Evolutionary conservation across 2,888 invertebrate genomes (phyloP), one percentile per base, ranked within the genome.

Genomic region (Tolmerus cingulatus): DNA sequence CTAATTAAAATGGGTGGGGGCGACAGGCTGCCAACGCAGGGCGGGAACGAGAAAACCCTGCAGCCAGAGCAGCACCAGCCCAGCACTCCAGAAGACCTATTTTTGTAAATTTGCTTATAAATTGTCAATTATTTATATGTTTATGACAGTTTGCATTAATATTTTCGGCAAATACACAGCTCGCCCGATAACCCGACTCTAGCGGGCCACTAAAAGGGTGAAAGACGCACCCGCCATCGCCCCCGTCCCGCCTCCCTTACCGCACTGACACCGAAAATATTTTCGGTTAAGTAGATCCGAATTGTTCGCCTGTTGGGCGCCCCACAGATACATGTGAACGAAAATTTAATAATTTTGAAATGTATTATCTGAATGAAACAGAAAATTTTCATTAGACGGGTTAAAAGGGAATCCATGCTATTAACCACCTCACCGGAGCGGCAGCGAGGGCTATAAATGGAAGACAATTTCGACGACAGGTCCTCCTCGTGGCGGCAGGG

Each of bases 71-170:
- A 51, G n/a, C 43, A 46, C 7, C 51, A 66, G 55, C 82, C 82
- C 74, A 77, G 84, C 82, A 88, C 86, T 86, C 88, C 88, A 87
- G 87, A 89, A 87, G 88, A 88, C 88, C 88, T 87, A 88, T 88
- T 88, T 89, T 89, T 86, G 87, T 79, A 88, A 89, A 89, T 89
- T 89, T 89, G 89, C 89, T 89, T 89, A 89, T 89, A 89, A 89
- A 89, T 89, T 88, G 89, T 89, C 89, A 89, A 89, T 89, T 89
- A 89, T 89, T 89, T 89, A 89, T 88, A 89, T 87, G 88, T 89
- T 89, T 89, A 89, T 89, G 89, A 88, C 87, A 87, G 87, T 89
- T 88, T 88, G 87, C 88, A 88, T 88, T 89, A 89, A 89, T 88
- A 88, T 87, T 88, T 88, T 87, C 87, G 76, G 87, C 76, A 86